These are phyloP conservation scores for Tipula confusa DNA, from an alignment of 2,888 invertebrate genomes.

Conservation along the genomic window DNA sequence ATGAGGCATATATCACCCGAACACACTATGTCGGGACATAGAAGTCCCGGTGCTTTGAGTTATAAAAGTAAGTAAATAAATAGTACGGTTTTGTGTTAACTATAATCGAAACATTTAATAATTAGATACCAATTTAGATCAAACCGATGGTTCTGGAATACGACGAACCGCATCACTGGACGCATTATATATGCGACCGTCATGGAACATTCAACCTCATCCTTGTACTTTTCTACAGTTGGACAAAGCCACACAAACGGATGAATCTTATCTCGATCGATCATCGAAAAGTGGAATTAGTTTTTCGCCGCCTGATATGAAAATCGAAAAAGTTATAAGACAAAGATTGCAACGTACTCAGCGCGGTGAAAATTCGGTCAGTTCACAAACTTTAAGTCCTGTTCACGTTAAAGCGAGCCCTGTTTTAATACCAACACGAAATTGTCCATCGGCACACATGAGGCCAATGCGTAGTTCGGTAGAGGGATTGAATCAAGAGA, in stretches of 20 bases:
- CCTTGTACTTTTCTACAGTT: conserved; percentile 55
- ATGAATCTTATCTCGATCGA: conserved; percentile 38
- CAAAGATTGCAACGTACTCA: conserved; percentile 57
- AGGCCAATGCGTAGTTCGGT: conserved; percentile 77
- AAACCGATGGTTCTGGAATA: conserved; percentile 47
- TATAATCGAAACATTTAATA: background rate
- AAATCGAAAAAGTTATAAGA: conserved; percentile 56
- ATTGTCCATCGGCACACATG: conserved; percentile 50
- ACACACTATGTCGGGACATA: conserved; percentile 63
- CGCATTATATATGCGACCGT: conserved; percentile 72
- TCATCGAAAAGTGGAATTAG: conserved; percentile 29
- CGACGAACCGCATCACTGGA: conserved; percentile 75
- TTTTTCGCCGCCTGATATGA: conserved; percentile 51
- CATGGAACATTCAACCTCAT: conserved; percentile 61
- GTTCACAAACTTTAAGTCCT: conserved; percentile 38
- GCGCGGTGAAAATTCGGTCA: conserved; percentile 46
- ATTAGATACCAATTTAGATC: background rate
- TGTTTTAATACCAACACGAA: conserved; percentile 55
- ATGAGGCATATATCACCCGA: conserved; percentile 69
- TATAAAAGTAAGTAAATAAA: conserved; percentile 60
- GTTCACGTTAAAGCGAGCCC: conserved; percentile 51
- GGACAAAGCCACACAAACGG: conserved; percentile 76
- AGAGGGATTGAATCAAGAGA: conserved; percentile 83
- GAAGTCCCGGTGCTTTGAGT: conserved; percentile 68
- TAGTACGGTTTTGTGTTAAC: background rate